phyloP scores from a whole-genome alignment of 2,888 invertebrate genomes.

The Agelastica alni region DNA sequence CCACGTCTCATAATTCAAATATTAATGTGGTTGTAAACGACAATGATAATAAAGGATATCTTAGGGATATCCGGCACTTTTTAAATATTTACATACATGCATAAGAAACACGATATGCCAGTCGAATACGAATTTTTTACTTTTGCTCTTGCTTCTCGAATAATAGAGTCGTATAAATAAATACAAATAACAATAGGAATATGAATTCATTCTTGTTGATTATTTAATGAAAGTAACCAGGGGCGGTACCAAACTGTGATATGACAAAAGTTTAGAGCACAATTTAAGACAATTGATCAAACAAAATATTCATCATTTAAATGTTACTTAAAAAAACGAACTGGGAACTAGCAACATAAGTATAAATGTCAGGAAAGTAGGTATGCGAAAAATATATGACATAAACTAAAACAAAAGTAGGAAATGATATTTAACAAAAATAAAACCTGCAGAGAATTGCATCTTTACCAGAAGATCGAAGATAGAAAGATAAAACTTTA shows the following conservation, averaged over 20 bases:
- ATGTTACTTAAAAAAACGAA: too few relatives aligned
- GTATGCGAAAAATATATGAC: too few relatives aligned
- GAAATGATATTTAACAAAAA: too few relatives aligned
- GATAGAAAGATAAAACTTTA: too few relatives aligned
- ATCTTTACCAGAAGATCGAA: too few relatives aligned
- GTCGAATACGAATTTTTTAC: conserved; percentile 15
- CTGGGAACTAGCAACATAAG: too few relatives aligned
- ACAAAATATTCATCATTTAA: too few relatives aligned
- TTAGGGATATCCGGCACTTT: conserved; percentile 29
- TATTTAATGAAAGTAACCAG: not conserved
- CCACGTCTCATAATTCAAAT: conserved; percentile 26
- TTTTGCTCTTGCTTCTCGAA: conserved; percentile 4
- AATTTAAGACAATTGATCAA: too few relatives aligned
- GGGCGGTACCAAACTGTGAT: not conserved
- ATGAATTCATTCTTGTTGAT: not conserved
- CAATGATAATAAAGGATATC: conserved; percentile 27
- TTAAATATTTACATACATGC: conserved; percentile 27
- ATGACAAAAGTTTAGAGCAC: too few relatives aligned
- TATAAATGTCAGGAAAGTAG: too few relatives aligned
- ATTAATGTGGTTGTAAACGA: conserved; percentile 23
- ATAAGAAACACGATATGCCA: conserved; percentile 15
- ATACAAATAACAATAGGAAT: not conserved
- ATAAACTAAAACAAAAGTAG: too few relatives aligned
- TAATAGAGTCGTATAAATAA: not conserved
- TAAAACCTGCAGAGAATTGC: too few relatives aligned